These are phyloP conservation scores for Gallinago nigripennis DNA, from an alignment of 2,797 vertebrate genomes.

Conservation along the genomic window DNA sequence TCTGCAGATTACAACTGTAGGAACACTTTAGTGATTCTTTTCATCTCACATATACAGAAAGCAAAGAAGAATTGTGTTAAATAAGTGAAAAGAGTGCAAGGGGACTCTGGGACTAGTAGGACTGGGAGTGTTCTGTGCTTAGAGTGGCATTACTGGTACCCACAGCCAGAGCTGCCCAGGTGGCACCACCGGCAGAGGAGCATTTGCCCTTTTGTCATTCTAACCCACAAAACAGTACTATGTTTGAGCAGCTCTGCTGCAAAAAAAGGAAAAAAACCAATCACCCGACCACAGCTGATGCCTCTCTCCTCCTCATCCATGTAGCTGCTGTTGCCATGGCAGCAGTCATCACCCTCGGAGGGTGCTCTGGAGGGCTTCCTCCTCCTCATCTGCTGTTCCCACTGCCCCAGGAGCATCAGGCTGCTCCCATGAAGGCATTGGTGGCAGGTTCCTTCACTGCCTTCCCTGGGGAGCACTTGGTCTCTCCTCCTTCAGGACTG, in stretches of 20 bases:
- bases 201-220: conserved; percentile 10
- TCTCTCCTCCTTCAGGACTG: not conserved
- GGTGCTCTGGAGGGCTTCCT: not conserved
- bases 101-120: not conserved
- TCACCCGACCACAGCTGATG: conserved; percentile 41
- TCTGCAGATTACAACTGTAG: not conserved
- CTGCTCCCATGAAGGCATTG: not conserved
- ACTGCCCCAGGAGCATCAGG: not conserved
- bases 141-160: not conserved
- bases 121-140: not conserved
- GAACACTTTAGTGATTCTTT: not conserved
- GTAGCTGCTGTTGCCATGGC: conserved; percentile 49
- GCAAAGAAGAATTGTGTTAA: not conserved
- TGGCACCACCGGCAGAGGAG: not conserved
- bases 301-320: not conserved
- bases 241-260: not conserved
- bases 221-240: not conserved
- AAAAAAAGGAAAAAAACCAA: not conserved
- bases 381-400: not conserved
- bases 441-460: not conserved
- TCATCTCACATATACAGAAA: not conserved
- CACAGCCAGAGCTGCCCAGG: not conserved
- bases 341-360: not conserved
- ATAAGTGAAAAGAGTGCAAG: not conserved
- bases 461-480: not conserved